These are phyloP conservation scores for Rhynchonema sp. DNA, from an alignment of 2,888 invertebrate species.

Conservation along the genomic window DNA sequence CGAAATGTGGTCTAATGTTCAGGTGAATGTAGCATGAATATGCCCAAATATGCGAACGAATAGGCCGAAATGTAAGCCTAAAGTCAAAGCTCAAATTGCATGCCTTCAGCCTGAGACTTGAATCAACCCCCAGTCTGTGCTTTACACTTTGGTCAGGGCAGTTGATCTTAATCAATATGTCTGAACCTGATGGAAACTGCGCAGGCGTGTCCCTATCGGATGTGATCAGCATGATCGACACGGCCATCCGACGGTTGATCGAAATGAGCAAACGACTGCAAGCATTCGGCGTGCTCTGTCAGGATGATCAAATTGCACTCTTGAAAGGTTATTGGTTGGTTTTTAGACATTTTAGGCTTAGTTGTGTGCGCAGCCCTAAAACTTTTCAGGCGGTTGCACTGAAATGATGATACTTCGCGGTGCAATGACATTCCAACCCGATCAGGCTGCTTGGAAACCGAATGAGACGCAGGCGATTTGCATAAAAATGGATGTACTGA, in stretches of 20 bases:
- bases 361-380: too few species aligned
- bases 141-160: too few species aligned
- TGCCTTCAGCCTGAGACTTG: too few species aligned
- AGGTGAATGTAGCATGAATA: too few species aligned
- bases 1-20: too few species aligned
- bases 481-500: slow-evolving; percentile 47
- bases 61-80: too few species aligned
- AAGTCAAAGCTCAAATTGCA: too few species aligned
- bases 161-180: too few species aligned
- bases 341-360: too few species aligned
- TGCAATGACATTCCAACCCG: slow-evolving; percentile 67
- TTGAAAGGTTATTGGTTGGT: slow-evolving; percentile 59
- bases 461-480: slow-evolving; percentile 33
- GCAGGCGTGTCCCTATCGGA: slow-evolving; percentile 4
- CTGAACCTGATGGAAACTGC: too few species aligned
- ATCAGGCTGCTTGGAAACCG: slow-evolving; percentile 65
- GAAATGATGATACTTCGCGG: slow-evolving; percentile 88
- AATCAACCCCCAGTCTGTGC: too few species aligned
- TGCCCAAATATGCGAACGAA: too few species aligned
- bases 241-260: slow-evolving; percentile 57
- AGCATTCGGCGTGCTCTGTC: slow-evolving; percentile 77
- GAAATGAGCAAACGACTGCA: slow-evolving; percentile 41
- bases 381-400: slow-evolving; percentile 51
- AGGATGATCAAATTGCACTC: slow-evolving; percentile 68
- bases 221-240: slow-evolving; percentile 45